Base-by-base conservation (phyloP, 2,113 vertebrate genomes). In the Paradoxurus hermaphroditus region DNA sequence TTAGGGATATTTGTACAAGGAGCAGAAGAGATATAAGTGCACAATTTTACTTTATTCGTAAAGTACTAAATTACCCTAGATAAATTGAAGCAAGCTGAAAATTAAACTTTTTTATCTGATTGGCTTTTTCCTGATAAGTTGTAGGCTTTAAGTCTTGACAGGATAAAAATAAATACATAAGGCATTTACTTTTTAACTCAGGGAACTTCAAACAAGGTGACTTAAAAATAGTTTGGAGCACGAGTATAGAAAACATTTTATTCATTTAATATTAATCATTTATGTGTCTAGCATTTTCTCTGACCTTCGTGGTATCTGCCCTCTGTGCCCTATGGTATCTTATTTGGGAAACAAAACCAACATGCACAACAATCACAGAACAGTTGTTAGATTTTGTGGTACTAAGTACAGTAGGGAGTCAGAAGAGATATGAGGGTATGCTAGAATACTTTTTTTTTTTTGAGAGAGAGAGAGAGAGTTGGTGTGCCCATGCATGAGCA, bases 71-170 rank as follows among this genome's bases (percentile, higher is more conserved):
- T 94, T 94, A 67, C 7, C 53, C 21, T 65, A 78, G 39, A 79
- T 94, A 81, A 95, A 92, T 21, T 85, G 41, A 73, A 46, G 25
- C 21, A 84, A 88, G 41, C 51, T 68, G 53, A 91, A 96, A 97
- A 68, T 93, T 75, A 85, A 96, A 78, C 84, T 84, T 93, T 51
- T 34, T 91, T 11, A 23, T 90, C 23, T 49, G 23, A 63, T 72
- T 92, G 1, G 59, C 70, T 63, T 87, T 94, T 67, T 27, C 77
- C 8, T 96, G 87, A 5, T 65, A 56, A 91, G 29, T 89, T 89
- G 29, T 59, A 79, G 39, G 51, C 27, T 86, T 96, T 88, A 73
- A 86, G 68, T 95, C 90, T 94, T 95, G 87, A 29, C 53, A 94
- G 29, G 29, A n/a, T 86, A 81, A 83, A 93, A 82, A 90, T 78